Base-by-base conservation (phyloP, 2,888 invertebrate species). In the Ryuthela nishihirai region DNA sequence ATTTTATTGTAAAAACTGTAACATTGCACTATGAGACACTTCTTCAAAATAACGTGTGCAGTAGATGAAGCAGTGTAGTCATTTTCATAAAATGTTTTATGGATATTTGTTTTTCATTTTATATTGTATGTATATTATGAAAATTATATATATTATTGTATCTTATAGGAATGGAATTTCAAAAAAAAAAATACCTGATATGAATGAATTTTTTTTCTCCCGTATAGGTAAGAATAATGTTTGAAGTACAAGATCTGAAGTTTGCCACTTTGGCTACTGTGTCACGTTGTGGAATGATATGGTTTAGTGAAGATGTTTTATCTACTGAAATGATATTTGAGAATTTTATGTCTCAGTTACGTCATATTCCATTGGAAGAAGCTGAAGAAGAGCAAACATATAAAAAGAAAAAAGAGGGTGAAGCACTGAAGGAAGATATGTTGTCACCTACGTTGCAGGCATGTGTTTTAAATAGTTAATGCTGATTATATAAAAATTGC, bases 201-300 rank as follows among this genome's bases (percentile, higher is more conserved):
- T n/a, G n/a, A n/a, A n/a, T n/a, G n/a, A n/a, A n/a, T 45, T 26
- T 21, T 12, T 39, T 21, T 18, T 23, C 18, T 34, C 36, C 6
- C n/a, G n/a, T 34, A 34, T 10, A 62, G 62, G 62, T 93, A 46
- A 80, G 92, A 64, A 85, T 93, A 40, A 91, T 93, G 89, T 93
- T 93, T 74, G 77, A 84, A 76, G 87, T 89, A 2, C 97, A 99
- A 82, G 99, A 99, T 77, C 77, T 99, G 70, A 93, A 92, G 75
- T 98, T 92, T 75, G 99, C 99, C 1, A 99, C 99, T 0, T 79
- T 99, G 65, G 99, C 99, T 17, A 99, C 99, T 0, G 99, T 99
- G 0, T 97, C 97, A 4, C 92, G 99, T 75, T 99, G 99, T 74
- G 99, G 99, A 65, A 99, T 99, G 99, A 97, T 99, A 38, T 99